These are phyloP conservation scores for Papilio machaon DNA, from an alignment of 1,140 invertebrate genomes.

Conservation along the genomic window DNA sequence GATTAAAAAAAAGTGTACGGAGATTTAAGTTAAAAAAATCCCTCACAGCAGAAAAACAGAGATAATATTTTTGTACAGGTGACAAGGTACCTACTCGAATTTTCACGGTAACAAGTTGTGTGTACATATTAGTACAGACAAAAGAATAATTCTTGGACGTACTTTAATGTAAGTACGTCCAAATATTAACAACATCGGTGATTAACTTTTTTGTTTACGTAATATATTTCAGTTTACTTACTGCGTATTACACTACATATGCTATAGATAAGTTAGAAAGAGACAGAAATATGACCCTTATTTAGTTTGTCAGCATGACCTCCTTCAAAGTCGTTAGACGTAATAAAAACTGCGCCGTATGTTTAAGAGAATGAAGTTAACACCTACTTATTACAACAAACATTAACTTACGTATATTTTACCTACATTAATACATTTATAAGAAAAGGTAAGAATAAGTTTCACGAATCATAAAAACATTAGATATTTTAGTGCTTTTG, in stretches of 20 bases:
- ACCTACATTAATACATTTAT: neutral
- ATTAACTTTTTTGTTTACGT: neutral
- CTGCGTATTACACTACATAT: neutral
- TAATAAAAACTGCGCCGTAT: slow-evolving; percentile 14
- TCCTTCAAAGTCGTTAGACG: slow-evolving; percentile 3
- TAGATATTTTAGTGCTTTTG: neutral
- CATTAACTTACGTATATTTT: neutral
- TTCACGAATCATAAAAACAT: neutral
- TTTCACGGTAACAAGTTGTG: too few relatives aligned
- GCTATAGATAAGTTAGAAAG: neutral
- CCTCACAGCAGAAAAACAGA: too few relatives aligned
- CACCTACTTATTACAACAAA: neutral
- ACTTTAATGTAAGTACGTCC: neutral
- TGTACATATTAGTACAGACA: too few relatives aligned
- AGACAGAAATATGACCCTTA: neutral
- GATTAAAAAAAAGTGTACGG: neutral
- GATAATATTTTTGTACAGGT: too few relatives aligned
- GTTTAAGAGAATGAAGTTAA: neutral
- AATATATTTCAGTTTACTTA: neutral
- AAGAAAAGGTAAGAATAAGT: neutral
- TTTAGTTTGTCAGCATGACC: neutral
- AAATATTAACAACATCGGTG: neutral
- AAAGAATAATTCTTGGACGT: too few relatives aligned
- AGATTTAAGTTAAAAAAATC: neutral
- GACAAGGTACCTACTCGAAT: too few relatives aligned